Percentiles rank a stretch among this genome's conserved stretches.
These are phyloP conservation scores for Hirudo medicinalis DNA, from an alignment of 1,140 invertebrate genomes.

Conservation along the genomic window DNA sequence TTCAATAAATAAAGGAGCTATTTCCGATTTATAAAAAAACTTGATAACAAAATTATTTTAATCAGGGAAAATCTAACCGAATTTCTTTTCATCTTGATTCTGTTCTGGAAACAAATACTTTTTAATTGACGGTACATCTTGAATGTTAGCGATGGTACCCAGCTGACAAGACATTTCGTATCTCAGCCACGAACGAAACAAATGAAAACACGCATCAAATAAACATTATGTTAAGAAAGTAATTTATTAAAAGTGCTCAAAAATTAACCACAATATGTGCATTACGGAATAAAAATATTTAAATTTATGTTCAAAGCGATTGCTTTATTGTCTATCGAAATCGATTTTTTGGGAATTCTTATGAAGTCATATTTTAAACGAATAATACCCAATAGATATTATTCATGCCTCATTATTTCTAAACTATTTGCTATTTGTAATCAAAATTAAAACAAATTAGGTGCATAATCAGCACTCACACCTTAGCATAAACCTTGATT, in stretches of 20 bases:
- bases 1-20: no score
- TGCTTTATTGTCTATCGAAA: neutral
- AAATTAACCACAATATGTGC: neutral
- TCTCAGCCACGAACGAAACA: neutral
- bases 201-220: slow-evolving; percentile 9
- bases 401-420: no score
- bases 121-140: slow-evolving; percentile 20
- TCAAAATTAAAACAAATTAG: no score
- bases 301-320: no score
- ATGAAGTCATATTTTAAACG: neutral
- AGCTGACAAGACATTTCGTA: slow-evolving; percentile 24
- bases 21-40: no score
- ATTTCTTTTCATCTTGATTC: slow-evolving; percentile 14
- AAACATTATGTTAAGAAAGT: neutral
- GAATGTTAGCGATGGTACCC: slow-evolving; percentile 20
- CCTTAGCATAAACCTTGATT: no score
- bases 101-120: slow-evolving; percentile 22
- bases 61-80: neutral
- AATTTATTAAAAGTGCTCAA: neutral
- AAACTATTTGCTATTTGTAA: no score
- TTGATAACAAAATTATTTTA: no score
- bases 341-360: neutral
- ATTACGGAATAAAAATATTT: no score
- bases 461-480: no score
- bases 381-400: neutral